phyloP scores from a whole-genome alignment of 2,888 invertebrate species.

The Dimorphilus gyrociliatus region DNA sequence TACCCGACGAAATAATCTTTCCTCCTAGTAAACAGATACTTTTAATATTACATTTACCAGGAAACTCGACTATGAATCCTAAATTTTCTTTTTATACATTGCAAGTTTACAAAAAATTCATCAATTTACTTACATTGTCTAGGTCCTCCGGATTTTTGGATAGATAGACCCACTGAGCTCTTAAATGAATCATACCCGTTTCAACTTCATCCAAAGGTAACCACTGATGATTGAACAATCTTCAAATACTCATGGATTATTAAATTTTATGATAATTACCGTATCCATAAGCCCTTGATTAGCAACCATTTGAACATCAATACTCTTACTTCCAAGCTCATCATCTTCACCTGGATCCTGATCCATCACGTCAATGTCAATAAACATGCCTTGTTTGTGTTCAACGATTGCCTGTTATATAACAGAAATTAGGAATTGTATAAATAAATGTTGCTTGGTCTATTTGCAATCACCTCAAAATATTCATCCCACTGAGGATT shows the following conservation, averaged over 20 bases:
- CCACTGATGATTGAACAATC: constrained; percentile 52
- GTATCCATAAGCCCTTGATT: constrained; percentile 55
- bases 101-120: no score
- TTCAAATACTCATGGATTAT: constrained; percentile 2
- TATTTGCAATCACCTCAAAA: constrained; percentile 74
- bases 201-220: constrained; percentile 82
- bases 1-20: no score
- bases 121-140: constrained; percentile 49
- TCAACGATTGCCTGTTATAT: constrained; percentile 32
- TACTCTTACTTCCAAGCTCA: constrained; percentile 70
- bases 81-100: no score
- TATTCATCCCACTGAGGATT: constrained; percentile 94
- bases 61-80: no score
- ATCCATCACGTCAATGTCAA: constrained; percentile 64
- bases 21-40: no score
- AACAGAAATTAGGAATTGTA: constrained; percentile 1
- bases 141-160: constrained; percentile 54
- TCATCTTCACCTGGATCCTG: constrained; percentile 84
- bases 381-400: constrained; percentile 33
- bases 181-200: constrained; percentile 77
- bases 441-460: neutral
- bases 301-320: constrained; percentile 53
- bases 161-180: constrained; percentile 72
- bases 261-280: constrained; percentile 36
- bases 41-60: no score